A percentile compares a stretch with the other conserved stretches of the same genome.
Evolutionary conservation across 2,113 vertebrate species (phyloP).

Genomic region (Fregata magnificens): DNA sequence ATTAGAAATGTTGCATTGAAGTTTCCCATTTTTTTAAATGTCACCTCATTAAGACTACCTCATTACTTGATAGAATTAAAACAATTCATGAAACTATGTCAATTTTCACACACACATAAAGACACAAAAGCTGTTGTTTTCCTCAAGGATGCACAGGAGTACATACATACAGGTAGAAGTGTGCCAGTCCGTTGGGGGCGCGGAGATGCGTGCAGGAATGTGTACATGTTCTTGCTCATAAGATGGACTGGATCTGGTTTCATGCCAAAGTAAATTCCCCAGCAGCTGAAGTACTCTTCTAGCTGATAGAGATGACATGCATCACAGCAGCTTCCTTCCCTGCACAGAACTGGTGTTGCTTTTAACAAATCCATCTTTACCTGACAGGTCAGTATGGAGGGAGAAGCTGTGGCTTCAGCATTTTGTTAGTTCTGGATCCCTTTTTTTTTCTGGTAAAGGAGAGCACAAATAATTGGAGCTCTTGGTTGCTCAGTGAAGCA

Average conservation of each 20-base stretch:
- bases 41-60: neutral
- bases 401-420: neutral
- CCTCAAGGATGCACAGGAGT: neutral
- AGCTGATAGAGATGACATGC: neutral
- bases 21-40: neutral
- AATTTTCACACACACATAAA: neutral
- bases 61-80: neutral
- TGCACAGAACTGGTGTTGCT: neutral
- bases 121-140: neutral
- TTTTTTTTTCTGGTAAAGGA: neutral
- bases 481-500: neutral
- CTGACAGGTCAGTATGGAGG: neutral
- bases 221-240: neutral
- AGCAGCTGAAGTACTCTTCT: neutral
- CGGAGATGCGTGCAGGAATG: neutral
- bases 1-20: neutral
- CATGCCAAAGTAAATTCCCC: neutral
- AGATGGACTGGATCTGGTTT: neutral
- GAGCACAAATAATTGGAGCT: neutral
- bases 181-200: neutral
- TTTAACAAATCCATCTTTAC: neutral
- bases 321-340: neutral
- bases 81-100: neutral
- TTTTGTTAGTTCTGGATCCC: neutral
- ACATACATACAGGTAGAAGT: neutral